Base-by-base conservation (phyloP, 2,113 vertebrate species). In the Pelusios castaneus region DNA sequence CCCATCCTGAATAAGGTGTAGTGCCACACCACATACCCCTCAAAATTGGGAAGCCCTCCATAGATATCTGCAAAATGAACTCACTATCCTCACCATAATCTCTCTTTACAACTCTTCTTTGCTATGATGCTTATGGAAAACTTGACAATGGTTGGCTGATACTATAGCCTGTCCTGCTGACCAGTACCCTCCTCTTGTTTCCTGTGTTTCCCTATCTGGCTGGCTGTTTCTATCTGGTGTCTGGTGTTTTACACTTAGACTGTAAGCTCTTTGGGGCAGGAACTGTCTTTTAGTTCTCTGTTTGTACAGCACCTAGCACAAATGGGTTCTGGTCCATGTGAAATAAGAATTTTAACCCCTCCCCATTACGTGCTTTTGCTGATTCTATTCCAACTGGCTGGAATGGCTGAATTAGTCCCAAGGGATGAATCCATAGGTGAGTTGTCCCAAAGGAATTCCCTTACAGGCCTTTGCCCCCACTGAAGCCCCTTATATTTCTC, bases 1-100 rank as follows among this genome's bases (percentile, higher is more conserved):
- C 86, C 81, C 1, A 0, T 67, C 75, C 47, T 47, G 4, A 0
- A 24, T 70, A 76, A 88, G 55, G 1, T 56, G 14, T 51, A 0
- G 0, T 14, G 77, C 41, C 84, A 58, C 54, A 24, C 0, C 0
- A 2, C 13, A 19, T 31, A 34, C 17, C 60, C 31, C 63, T 70
- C 63, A 7, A 5, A 3, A 4, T 22, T 38, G 63, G 63, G 63
- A 67, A 17, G 19, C 63, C 63, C 19, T 70, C n/a, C n/a, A 38
- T 19, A 70, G 38, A 70, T 1, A 10, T 9, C 19, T 21, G 63
- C 19, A 70, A 70, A 70, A 70, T 70, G 63, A 70, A 70, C 9
- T 21, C 19, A 22, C 38, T 38, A 38, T 22, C n/a, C 63, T 70
- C n/a, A 34, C n/a, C 51, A 52, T 5, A 9, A 70, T 38, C n/a